Base-by-base conservation (phyloP, 2,113 vertebrate genomes). In the Ictidomys tridecemlineatus region DNA sequence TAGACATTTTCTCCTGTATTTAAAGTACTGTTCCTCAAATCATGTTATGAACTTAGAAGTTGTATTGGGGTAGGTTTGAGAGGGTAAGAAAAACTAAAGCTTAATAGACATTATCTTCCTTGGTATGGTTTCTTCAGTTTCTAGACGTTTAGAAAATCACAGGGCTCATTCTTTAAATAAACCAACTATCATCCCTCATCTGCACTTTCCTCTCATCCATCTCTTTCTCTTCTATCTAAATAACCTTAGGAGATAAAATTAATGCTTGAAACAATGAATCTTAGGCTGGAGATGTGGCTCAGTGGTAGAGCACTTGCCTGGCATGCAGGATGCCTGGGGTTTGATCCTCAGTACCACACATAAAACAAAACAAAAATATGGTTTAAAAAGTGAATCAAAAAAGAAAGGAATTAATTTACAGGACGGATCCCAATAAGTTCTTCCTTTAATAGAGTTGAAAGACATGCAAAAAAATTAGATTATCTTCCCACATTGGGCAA, bases 21-120 rank as follows among this genome's bases (percentile, higher is more conserved):
- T 78, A 83, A 94, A 80, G 90, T 6, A 90, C 32, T 67, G 42
- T 42, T 78, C 82, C 58, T 93, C 58, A 96, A 93, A 89, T 39
- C 67, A 74, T 42, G 34, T 69, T 56, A 74, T 56, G 10, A 77
- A 73, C 74, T 86, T 89, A 56, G 70, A 63, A 37, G 17, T 24
- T 30, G 30, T 6, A 92, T 69, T 5, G 61, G 77, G 39, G 12
- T 3, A 93, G 24, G 4, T 70, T 45, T 85, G 42, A 85, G 37
- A 93, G 4, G 16, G 2, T 72, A 91, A 85, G 58, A 91, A 37
- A 86, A 69, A 89, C 14, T 18, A 37, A 78, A 78, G 22, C 20
- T 63, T 67, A 76, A 30, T 28, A 45, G 73, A 9, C 48, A 32
- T 51, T 51, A 42, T 48, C 2, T 5, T 83, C 34, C 34, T 56